Conservation (phyloP, 2,888 invertebrate species). For the Agrotis clavis region DNA sequence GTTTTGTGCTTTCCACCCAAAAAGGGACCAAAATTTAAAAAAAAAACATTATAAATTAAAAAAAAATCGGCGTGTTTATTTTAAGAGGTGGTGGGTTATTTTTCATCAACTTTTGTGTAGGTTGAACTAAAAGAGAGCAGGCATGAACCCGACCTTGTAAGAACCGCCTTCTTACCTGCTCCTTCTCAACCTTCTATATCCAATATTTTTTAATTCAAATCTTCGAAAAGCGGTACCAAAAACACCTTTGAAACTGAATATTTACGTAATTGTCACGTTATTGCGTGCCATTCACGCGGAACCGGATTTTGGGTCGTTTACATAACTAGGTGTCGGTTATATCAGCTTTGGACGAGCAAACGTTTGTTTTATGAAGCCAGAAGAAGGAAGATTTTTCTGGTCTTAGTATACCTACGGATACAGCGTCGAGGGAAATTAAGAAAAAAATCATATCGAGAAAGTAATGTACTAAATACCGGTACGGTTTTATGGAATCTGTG, state of each 20-base stretch:
- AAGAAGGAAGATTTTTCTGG: slow-evolving; percentile 18
- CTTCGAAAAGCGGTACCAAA: neutral
- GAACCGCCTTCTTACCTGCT: too few relatives aligned
- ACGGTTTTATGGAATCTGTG: neutral
- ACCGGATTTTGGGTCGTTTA: slow-evolving; percentile 27
- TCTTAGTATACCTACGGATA: slow-evolving; percentile 13
- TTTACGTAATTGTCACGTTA: slow-evolving; percentile 52
- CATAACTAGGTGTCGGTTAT: slow-evolving; percentile 39
- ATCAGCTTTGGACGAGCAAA: slow-evolving; percentile 43
- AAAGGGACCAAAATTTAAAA: too few relatives aligned
- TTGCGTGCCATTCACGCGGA: slow-evolving; percentile 39
- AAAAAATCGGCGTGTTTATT: too few relatives aligned
- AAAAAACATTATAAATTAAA: too few relatives aligned
- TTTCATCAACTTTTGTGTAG: neutral
- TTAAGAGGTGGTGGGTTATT: too few relatives aligned
- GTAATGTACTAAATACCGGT: neutral
- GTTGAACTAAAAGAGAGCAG: neutral
- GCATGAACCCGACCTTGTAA: neutral
- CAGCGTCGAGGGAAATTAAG: neutral
- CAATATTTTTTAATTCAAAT: neutral
- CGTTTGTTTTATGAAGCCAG: slow-evolving; percentile 33
- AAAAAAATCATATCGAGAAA: neutral
- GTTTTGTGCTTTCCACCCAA: too few relatives aligned
- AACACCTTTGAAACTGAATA: slow-evolving; percentile 54
- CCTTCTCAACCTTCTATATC: neutral